Base-by-base conservation (phyloP, 1,140 invertebrate species). In the Philopotamus ludificatus region DNA sequence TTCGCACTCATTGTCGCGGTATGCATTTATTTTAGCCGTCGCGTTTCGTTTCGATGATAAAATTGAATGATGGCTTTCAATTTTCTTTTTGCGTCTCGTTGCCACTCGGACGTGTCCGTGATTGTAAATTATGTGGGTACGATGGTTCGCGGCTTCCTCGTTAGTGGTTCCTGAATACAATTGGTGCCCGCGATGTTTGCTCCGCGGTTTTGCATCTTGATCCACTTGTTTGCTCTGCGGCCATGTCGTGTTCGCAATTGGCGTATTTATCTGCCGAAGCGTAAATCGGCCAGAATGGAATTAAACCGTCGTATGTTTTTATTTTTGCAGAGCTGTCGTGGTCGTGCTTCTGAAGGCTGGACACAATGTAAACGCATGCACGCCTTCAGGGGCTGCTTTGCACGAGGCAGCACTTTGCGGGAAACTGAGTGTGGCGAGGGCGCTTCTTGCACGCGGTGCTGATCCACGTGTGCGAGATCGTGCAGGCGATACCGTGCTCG, bases 351-450 rank as follows among this genome's bases (percentile, higher is more conserved):
- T 97, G 42, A 83, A 87, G 16, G 89, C 92, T 34, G 95, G 94
- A 1, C 89, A 97, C 70, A 88, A 93, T 73, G 91, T 97, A 0
- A 97, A 98, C 77, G 85, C 92, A 0, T 81, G 91, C 67, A 97
- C 95, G 1, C 85, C 87, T 51, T 86, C 88, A 22, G 97, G 96
- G 0, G 95, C 93, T 1, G 93, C 95, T 0, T 83, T 99, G 63
- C 96, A 98, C 80, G 94, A 98, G 73, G 95, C 95, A 1, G 94
- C 94, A 0, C 83, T 96, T 3, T 97, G 90, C 78, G 95, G 95
- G 51, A 97, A 98, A 81, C 86, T 92, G 67, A 91, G 94, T 67
- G 93, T 97, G 22, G 94, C 95, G 2, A 83, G 89, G 54, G 84
- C 92, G 0, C 80, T 98, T 12, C 75, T 98, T 3, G 87, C 92